These are phyloP conservation scores for Lamprologus sp. DNA, from an alignment of 2,113 vertebrate species.

Conservation along the genomic window DNA sequence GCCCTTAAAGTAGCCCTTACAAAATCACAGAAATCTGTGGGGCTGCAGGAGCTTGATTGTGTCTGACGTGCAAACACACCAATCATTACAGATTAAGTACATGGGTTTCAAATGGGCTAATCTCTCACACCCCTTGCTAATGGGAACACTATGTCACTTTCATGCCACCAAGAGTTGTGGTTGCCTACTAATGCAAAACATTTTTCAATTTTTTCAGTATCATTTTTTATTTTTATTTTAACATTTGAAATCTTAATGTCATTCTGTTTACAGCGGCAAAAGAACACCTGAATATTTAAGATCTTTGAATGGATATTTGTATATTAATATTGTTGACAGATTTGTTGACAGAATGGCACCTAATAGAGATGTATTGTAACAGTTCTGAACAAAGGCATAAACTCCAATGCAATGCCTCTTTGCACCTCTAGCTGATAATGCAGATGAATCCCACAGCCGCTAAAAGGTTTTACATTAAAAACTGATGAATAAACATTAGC, in stretches of 20 bases:
- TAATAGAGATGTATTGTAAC: neutral
- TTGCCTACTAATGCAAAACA: neutral
- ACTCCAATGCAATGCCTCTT: neutral
- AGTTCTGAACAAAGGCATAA: neutral
- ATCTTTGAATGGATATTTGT: neutral
- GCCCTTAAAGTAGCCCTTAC: neutral
- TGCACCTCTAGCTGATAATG: neutral
- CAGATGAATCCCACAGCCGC: neutral
- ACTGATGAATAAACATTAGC: neutral
- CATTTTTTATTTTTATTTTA: neutral
- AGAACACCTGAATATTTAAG: neutral
- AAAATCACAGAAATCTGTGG: neutral
- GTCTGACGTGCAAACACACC: constrained; percentile 22
- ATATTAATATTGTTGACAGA: neutral
- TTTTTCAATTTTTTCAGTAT: neutral
- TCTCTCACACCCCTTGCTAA: constrained; percentile 9
- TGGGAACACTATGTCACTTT: neutral
- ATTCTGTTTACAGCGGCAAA: neutral
- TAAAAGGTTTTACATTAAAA: neutral
- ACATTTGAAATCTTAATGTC: neutral
- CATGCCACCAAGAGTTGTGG: neutral
- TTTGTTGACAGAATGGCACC: neutral
- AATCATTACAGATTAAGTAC: constrained; percentile 32
- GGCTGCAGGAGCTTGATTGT: constrained; percentile 30
- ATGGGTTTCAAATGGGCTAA: constrained; percentile 13